Evolutionary conservation across 2,797 vertebrate species (phyloP).

Genomic region (Phalloptychus januarius): DNA sequence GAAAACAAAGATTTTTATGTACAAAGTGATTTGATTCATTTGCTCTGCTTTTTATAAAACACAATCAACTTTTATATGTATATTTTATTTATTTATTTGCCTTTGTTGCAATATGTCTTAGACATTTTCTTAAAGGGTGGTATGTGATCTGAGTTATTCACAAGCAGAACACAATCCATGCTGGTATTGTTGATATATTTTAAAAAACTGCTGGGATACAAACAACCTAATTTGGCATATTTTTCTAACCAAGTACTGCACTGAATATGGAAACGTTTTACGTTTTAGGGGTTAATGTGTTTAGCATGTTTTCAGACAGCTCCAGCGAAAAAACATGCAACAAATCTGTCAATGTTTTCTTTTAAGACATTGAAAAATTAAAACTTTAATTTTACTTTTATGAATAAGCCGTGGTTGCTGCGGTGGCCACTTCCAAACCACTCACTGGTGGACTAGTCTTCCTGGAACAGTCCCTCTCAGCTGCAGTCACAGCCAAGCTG

Average conservation of each 20-base stretch:
- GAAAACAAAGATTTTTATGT: neutral
- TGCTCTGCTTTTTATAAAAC: neutral
- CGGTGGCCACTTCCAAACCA: neutral
- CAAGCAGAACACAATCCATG: neutral
- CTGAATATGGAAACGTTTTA: neutral
- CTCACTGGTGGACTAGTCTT: neutral
- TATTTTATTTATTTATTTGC: neutral
- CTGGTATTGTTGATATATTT: neutral
- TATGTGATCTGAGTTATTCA: neutral
- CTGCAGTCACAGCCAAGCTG: neutral
- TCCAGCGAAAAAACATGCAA: neutral
- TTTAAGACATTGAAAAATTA: neutral
- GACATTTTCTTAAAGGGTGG: neutral
- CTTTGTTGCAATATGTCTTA: neutral
- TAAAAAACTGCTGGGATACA: neutral
- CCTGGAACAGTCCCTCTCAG: neutral
- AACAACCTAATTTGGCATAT: neutral
- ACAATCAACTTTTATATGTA: neutral
- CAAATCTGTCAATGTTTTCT: neutral
- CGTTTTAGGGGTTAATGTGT: neutral
- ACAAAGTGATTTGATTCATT: neutral
- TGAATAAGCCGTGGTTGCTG: neutral
- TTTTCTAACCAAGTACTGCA: neutral
- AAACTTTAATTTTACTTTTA: neutral
- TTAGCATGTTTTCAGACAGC: neutral